A percentile compares a stretch with the other conserved stretches of the same genome.
Conservation (phyloP, 2,888 invertebrate species). For the Flexamia atlantica region DNA sequence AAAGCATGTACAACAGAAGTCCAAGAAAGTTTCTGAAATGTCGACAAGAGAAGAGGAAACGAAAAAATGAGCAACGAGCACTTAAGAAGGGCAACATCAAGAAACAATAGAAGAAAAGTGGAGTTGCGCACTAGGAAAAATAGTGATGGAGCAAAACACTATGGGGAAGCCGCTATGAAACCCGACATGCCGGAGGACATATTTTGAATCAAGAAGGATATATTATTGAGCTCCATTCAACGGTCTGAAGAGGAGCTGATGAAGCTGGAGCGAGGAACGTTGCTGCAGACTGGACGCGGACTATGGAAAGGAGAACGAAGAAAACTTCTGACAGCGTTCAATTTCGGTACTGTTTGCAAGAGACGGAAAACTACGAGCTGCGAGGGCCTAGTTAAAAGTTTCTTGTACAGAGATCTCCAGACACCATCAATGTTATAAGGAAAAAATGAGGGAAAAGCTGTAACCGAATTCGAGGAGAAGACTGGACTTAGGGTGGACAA, state of each 20-base stretch:
- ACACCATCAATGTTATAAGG: not conserved
- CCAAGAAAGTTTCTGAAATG: conserved; percentile 42
- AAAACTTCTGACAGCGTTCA: conserved; percentile 41
- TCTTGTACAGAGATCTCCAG: conserved; percentile 6
- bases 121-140: not conserved
- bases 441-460: not conserved
- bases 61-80: not conserved
- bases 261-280: conserved; percentile 18
- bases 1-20: conserved; percentile 6
- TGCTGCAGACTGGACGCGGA: conserved; percentile 13
- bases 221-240: conserved; percentile 6
- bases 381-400: conserved; percentile 2
- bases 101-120: not conserved
- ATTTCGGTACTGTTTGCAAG: conserved; percentile 39
- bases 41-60: conserved; percentile 4
- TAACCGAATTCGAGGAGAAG: not conserved
- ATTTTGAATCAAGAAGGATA: not conserved
- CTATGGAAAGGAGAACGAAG: conserved; percentile 50
- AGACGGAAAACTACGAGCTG: conserved; percentile 28
- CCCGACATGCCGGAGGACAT: conserved; percentile 42
- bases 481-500: not conserved
- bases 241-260: not conserved
- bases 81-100: not conserved
- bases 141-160: conserved; percentile 19
- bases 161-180: conserved; percentile 11